A percentile compares a stretch with the other conserved stretches of the same genome.
phyloP scores from a whole-genome alignment of 2,113 vertebrate genomes.

The Furnarius figulus region DNA sequence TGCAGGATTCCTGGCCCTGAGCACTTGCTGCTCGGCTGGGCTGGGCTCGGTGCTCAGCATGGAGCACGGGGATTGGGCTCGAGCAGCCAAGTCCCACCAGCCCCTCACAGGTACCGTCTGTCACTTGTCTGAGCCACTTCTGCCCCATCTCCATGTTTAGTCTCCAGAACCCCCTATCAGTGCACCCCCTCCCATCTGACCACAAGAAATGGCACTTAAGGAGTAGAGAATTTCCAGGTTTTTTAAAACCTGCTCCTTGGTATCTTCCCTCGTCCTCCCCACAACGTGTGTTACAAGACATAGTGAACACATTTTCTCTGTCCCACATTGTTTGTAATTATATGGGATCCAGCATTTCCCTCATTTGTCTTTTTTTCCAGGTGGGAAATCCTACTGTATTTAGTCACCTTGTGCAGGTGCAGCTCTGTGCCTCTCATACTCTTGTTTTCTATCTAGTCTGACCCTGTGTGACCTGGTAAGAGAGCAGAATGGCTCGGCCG shows the following conservation, averaged over 20 bases:
- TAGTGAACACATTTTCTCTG: background rate
- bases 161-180: background rate
- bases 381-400: background rate
- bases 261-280: background rate
- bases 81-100: background rate
- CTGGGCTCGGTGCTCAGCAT: rapidly evolving
- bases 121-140: background rate
- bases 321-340: background rate
- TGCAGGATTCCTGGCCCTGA: background rate
- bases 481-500: background rate
- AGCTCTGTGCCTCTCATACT: background rate
- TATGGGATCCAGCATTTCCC: background rate
- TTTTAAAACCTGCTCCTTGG: background rate
- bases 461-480: background rate
- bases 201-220: background rate
- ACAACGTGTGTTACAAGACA: background rate
- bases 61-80: rapidly evolving
- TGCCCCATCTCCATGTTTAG: background rate
- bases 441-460: background rate
- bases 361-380: background rate
- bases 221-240: background rate
- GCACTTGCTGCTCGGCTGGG: background rate
- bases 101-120: rapidly evolving
- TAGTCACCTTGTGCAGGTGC: background rate
- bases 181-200: background rate